These are phyloP conservation scores for Drosophila kuntzei DNA, from an alignment of 2,888 invertebrate genomes.

Conservation along the genomic window DNA sequence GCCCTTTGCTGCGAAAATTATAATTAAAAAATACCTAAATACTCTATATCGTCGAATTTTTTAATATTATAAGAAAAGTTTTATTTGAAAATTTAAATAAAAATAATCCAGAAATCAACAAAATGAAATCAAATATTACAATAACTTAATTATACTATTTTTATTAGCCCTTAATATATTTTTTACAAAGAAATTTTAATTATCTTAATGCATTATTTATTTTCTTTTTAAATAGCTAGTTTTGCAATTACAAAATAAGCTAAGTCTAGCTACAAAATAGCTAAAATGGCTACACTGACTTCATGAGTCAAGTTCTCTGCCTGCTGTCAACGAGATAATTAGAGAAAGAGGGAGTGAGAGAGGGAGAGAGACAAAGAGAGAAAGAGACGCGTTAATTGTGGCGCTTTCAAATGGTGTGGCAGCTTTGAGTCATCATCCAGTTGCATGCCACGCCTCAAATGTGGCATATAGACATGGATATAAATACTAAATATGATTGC, in stretches of 20 bases:
- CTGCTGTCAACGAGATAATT: conserved; percentile 67
- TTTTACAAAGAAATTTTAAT: no score
- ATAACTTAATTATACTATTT: no score
- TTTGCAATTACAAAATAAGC: not conserved
- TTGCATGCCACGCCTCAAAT: conserved; percentile 48
- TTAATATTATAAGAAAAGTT: no score
- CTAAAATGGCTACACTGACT: not conserved
- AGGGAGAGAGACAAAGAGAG: conserved; percentile 4
- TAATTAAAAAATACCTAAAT: no score
- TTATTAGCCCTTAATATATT: no score
- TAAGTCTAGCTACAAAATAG: not conserved
- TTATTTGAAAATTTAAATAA: no score
- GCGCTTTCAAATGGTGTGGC: conserved; percentile 57
- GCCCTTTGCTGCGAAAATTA: no score
- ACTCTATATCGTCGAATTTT: no score
- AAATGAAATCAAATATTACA: no score
- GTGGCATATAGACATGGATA: conserved; percentile 8
- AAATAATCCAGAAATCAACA: no score
- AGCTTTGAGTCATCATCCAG: conserved; percentile 44
- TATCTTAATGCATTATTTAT: no score
- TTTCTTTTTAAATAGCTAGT: no score
- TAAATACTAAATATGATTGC: conserved; percentile 44
- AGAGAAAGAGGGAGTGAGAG: conserved; percentile 3
- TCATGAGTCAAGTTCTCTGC: conserved; percentile 3
- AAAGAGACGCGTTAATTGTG: conserved; percentile 74